A percentile compares a stretch with the other conserved stretches of the same genome.
phyloP scores from a whole-genome alignment of 2,888 invertebrate genomes.

The Malthinus flaveolus region DNA sequence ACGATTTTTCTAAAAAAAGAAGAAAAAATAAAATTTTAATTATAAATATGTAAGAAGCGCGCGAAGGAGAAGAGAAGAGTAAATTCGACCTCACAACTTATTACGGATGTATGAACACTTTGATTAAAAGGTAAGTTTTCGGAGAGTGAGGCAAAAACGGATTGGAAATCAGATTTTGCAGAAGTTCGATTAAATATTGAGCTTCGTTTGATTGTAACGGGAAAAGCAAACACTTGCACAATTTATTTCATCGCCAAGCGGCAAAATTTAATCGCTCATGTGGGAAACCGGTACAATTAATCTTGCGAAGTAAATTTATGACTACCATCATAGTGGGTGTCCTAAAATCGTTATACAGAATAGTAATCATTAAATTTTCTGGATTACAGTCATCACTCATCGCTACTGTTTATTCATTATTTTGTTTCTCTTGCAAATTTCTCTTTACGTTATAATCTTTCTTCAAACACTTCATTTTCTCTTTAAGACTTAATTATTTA shows the following conservation, averaged over 20 bases:
- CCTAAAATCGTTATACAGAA: constrained; percentile 37
- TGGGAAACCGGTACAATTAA: constrained; percentile 43
- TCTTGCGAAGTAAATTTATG: constrained; percentile 39
- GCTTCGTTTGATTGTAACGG: constrained; percentile 36
- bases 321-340: constrained; percentile 33
- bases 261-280: constrained; percentile 44
- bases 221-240: constrained; percentile 40
- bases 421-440: constrained; percentile 12
- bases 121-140: too few relatives aligned
- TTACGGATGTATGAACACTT: too few relatives aligned
- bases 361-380: constrained; percentile 38
- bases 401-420: constrained; percentile 11
- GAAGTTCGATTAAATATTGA: constrained; percentile 36
- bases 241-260: constrained; percentile 38
- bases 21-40: not conserved
- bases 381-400: constrained; percentile 25
- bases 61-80: too few relatives aligned
- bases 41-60: too few relatives aligned
- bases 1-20: too few relatives aligned
- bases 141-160: not conserved
- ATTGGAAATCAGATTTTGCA: constrained; percentile 10
- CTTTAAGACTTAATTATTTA: too few relatives aligned
- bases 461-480: not conserved
- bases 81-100: too few relatives aligned
- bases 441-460: not conserved